Evolutionary conservation across 2,797 vertebrate genomes (phyloP).

Genomic region (Phyllotis vaccarum): DNA sequence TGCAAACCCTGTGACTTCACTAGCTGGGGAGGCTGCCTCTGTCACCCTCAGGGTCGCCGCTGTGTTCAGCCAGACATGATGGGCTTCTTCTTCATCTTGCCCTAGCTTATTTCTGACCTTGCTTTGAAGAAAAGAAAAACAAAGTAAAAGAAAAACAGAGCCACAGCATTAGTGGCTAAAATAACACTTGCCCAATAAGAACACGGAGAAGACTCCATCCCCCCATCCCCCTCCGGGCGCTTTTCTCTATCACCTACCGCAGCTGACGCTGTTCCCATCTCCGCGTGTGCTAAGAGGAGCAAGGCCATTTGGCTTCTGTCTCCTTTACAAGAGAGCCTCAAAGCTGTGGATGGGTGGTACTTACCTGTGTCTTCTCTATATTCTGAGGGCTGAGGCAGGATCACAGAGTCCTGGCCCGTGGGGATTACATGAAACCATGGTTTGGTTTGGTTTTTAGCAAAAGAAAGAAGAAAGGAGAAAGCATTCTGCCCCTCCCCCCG

Average conservation of each 20-base stretch:
- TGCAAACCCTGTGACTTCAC: background rate
- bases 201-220: background rate
- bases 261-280: background rate
- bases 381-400: background rate
- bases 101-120: slow-evolving; percentile 4
- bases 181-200: background rate
- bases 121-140: background rate
- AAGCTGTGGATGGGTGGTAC: no score
- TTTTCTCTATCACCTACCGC: no score
- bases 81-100: background rate
- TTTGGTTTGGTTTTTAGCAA: background rate
- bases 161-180: background rate
- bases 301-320: background rate
- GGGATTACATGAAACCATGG: background rate
- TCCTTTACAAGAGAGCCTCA: background rate
- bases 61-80: background rate
- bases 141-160: slow-evolving; percentile 57
- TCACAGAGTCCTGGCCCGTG: background rate
- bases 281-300: background rate
- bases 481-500: no score
- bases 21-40: background rate
- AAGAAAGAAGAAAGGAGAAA: background rate
- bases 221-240: no score
- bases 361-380: background rate
- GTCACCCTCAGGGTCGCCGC: background rate